These are phyloP conservation scores for Acleris cristana DNA, from an alignment of 2,888 invertebrate genomes.

Conservation along the genomic window DNA sequence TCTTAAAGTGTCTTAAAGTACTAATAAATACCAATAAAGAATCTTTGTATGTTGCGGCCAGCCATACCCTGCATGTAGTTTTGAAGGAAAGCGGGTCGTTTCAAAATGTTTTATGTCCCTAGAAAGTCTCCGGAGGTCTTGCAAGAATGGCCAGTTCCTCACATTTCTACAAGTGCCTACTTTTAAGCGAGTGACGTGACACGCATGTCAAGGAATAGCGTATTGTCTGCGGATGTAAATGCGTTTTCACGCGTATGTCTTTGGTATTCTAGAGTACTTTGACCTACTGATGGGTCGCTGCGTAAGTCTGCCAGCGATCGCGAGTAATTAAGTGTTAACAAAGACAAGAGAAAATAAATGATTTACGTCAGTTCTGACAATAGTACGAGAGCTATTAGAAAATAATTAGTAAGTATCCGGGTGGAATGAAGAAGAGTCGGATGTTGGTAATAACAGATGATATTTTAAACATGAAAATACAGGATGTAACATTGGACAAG, in stretches of 20 bases:
- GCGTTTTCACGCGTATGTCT: slow-evolving; percentile 33
- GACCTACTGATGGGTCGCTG: slow-evolving; percentile 6
- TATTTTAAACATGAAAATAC: too few species aligned
- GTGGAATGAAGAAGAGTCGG: too few species aligned
- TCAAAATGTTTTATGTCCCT: slow-evolving; percentile 28
- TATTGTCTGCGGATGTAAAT: slow-evolving; percentile 50
- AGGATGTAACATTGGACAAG: too few species aligned
- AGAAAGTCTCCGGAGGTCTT: slow-evolving; percentile 37
- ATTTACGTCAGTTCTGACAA: not conserved
- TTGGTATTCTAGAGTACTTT: slow-evolving; percentile 14
- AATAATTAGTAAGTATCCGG: too few species aligned
- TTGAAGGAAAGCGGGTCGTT: slow-evolving; percentile 23
- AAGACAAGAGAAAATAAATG: not conserved
- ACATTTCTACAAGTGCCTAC: slow-evolving; percentile 31
- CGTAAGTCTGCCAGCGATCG: not conserved
- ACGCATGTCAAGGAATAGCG: slow-evolving; percentile 48
- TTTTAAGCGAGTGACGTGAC: slow-evolving; percentile 49
- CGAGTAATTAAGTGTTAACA: slow-evolving; percentile 37
- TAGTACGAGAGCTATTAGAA: too few species aligned
- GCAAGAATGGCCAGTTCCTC: slow-evolving; percentile 30
- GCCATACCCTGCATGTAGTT: not conserved
- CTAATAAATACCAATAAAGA: too few species aligned
- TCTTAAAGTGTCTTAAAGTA: too few species aligned
- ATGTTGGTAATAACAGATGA: too few species aligned
- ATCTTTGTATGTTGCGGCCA: too few species aligned